phyloP scores from a whole-genome alignment of 2,888 invertebrate genomes.

The Mycogona germanica region DNA sequence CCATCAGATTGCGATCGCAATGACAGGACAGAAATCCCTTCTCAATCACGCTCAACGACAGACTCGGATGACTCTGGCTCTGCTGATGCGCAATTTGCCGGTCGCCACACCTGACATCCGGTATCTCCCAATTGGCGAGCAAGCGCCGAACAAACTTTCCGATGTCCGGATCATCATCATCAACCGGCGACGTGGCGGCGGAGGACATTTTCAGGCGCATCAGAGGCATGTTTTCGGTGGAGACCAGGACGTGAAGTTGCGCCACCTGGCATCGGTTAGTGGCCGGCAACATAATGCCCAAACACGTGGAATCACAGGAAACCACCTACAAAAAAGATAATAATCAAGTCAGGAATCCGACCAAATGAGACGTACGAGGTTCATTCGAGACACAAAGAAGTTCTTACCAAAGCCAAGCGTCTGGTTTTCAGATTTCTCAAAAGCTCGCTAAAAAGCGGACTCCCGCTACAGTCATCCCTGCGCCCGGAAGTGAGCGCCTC shows the following conservation, averaged over 20 bases:
- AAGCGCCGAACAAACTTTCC: not conserved
- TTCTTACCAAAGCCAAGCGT: conserved; percentile 3
- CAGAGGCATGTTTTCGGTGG: not conserved
- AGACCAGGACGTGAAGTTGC: conserved; percentile 1
- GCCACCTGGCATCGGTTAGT: conserved; percentile 1
- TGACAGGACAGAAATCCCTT: no score
- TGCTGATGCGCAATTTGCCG: no score
- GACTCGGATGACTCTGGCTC: no score
- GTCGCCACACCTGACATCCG: not conserved
- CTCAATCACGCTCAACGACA: no score
- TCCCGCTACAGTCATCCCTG: not conserved
- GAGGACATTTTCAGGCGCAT: not conserved
- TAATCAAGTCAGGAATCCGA: not conserved
- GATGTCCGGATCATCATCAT: not conserved
- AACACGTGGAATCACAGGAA: conserved; percentile 6
- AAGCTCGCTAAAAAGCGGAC: not conserved
- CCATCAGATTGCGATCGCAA: no score
- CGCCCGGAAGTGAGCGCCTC: not conserved
- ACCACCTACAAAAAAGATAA: conserved; percentile 4
- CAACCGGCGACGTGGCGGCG: not conserved
- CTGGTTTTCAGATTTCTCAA: not conserved
- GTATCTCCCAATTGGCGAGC: not conserved
- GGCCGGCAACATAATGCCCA: conserved; percentile 5
- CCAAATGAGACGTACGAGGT: not conserved
- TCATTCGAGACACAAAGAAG: not conserved